Conservation (phyloP, 1,140 invertebrate genomes). For the Drosophila albomicans region DNA sequence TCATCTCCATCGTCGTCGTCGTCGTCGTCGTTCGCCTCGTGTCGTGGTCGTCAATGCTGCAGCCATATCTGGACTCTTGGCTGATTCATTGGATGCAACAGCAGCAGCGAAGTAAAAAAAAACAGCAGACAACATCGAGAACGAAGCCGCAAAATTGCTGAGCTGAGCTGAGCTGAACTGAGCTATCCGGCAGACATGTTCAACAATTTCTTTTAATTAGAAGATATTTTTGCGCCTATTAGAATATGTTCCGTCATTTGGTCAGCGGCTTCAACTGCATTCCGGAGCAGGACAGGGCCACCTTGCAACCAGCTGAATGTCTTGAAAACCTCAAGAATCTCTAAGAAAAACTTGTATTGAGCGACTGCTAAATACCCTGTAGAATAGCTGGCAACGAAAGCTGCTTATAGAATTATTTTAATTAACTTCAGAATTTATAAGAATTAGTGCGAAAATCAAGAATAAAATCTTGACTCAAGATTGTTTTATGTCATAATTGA, state of each 20-base stretch:
- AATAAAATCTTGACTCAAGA: too few relatives aligned
- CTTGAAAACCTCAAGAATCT: background rate
- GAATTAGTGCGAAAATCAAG: too few relatives aligned
- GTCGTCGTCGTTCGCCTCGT: slow-evolving; percentile 13
- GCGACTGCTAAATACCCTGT: background rate
- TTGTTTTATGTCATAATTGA: too few relatives aligned
- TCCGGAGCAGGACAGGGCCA: slow-evolving; percentile 23
- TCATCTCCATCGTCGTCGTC: slow-evolving; percentile 3
- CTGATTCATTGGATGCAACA: slow-evolving; percentile 42
- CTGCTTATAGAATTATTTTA: too few relatives aligned
- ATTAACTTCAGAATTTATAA: too few relatives aligned
- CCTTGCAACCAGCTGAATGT: slow-evolving; percentile 9
- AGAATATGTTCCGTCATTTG: slow-evolving; percentile 51
- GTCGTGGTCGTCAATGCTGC: slow-evolving; percentile 51
- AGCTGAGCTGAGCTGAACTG: background rate
- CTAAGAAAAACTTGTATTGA: too few relatives aligned
- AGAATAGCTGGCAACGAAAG: background rate
- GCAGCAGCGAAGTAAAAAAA: slow-evolving; percentile 12
- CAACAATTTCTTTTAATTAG: slow-evolving; percentile 54
- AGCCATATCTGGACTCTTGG: slow-evolving; percentile 49
- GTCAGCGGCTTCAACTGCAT: slow-evolving; percentile 32
- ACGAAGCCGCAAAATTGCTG: slow-evolving; percentile 31
- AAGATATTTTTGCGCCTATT: slow-evolving; percentile 64
- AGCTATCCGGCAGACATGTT: slow-evolving; percentile 46
- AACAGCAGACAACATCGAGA: background rate